Base-by-base conservation (phyloP, 2,888 invertebrate species). In the Cephus pygmeus region DNA sequence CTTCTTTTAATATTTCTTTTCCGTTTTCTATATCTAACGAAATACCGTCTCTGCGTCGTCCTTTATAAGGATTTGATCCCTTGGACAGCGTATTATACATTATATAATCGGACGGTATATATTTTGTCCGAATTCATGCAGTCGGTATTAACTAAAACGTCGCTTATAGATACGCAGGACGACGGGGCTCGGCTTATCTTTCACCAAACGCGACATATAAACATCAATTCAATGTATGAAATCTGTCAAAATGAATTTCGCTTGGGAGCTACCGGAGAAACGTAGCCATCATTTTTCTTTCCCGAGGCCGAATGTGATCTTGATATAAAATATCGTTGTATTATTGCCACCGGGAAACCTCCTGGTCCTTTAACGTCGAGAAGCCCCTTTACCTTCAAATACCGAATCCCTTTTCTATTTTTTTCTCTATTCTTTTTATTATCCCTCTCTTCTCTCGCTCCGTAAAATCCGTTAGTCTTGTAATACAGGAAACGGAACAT, bases 211-310 rank as follows among this genome's bases (percentile, higher is more conserved):
- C 87, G 88, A 88, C 90, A 84, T 86, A 88, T 87, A 90, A 90
- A 88, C 90, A 91, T 91, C 91, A 90, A 90, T 91, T 91, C 90
- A 88, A 90, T 90, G 89, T 90, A 90, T 88, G 90, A 89, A 90
- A 90, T 90, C 90, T 90, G 90, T 90, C 90, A 89, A 89, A 89
- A 90, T 89, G 90, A 89, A 89, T 90, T 90, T 89, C 88, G 86
- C 86, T 80, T 86, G 87, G 73, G 33, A 23, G 33, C 76, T 75
- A 69, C 36, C 74, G 74, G 68, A 74, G 75, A 80, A 78, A 77
- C 73, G 75, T 76, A 80, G 76, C 85, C 85, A 87, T 87, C 90
- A 90, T 90, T 90, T 90, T 90, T 90, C 90, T 89, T 88, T 84
- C 85, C 79, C 83, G 23, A 9, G 84, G 85, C 85, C 87, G 85